Percentiles rank a stretch among this genome's conserved stretches.
Evolutionary conservation across 2,888 invertebrate genomes (phyloP).

Genomic region (Venustoraphidia nigricollis): DNA sequence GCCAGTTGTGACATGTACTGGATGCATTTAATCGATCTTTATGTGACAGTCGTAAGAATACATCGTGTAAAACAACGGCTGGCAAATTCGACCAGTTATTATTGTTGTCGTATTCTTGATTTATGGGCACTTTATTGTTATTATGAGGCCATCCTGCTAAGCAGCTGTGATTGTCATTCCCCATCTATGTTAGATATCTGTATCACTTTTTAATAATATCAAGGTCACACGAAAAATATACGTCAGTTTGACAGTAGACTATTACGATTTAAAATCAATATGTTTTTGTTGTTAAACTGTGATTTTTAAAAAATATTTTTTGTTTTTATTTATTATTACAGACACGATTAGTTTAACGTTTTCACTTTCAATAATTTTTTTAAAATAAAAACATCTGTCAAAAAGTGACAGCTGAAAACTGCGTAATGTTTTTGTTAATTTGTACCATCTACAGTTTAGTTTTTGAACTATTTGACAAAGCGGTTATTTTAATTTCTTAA

Average conservation of each 20-base stretch:
- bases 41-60: slow-evolving; percentile 22
- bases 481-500: too few species aligned
- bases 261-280: not conserved
- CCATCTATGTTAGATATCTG: slow-evolving; percentile 18
- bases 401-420: slow-evolving; percentile 6
- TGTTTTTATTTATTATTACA: not conserved
- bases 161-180: slow-evolving; percentile 21
- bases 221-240: not conserved
- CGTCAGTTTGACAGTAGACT: not conserved
- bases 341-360: not conserved
- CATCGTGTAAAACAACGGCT: slow-evolving; percentile 23
- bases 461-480: too few species aligned
- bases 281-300: not conserved
- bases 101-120: slow-evolving; percentile 1
- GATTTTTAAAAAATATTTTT: slow-evolving; percentile 2
- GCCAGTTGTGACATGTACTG: slow-evolving; percentile 26
- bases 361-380: not conserved
- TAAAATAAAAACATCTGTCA: slow-evolving; percentile 1
- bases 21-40: slow-evolving; percentile 25
- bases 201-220: not conserved
- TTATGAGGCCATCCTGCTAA: slow-evolving; percentile 21
- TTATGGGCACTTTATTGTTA: slow-evolving; percentile 19
- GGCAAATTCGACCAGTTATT: slow-evolving; percentile 26
- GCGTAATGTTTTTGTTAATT: slow-evolving; percentile 3
- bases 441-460: too few species aligned